phyloP scores from a whole-genome alignment of 2,888 invertebrate genomes.

The Lepidocyrtinus sp. region DNA sequence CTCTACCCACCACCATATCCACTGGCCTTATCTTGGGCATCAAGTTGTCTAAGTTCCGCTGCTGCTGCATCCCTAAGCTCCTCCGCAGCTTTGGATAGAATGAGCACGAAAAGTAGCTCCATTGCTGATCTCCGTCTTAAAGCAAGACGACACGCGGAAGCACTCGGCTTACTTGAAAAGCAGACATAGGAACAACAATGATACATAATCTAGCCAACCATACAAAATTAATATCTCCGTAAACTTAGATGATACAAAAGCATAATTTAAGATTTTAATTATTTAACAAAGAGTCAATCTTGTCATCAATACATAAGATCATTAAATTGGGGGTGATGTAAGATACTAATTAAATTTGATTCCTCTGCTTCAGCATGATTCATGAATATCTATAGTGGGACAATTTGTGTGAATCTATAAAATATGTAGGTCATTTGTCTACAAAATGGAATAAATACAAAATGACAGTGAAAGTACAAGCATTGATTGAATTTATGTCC shows the following conservation, averaged over 20 bases:
- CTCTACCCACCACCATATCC: conserved; percentile 70
- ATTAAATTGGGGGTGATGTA: background rate
- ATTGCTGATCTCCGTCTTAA: conserved; percentile 95
- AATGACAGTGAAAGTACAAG: too few relatives aligned
- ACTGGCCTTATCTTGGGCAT: conserved; percentile 72
- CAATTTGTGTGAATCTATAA: too few relatives aligned
- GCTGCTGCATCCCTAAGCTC: conserved; percentile 75
- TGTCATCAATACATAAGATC: background rate
- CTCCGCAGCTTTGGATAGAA: conserved; percentile 70
- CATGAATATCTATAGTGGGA: too few relatives aligned
- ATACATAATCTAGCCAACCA: too few relatives aligned
- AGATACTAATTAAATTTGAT: background rate
- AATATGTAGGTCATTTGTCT: too few relatives aligned
- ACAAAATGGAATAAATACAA: too few relatives aligned
- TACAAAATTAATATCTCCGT: too few relatives aligned
- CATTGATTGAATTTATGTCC: too few relatives aligned
- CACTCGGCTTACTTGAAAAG: conserved; percentile 76
- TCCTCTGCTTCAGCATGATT: too few relatives aligned
- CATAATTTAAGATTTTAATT: background rate
- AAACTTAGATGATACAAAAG: background rate
- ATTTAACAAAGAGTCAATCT: background rate
- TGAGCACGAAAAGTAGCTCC: conserved; percentile 85
- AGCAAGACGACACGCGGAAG: conserved; percentile 93
- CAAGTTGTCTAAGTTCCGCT: conserved; percentile 75
- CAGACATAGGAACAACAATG: conserved; percentile 39